These are phyloP conservation scores for Solea solea DNA, from an alignment of 2,113 vertebrate genomes.

Conservation along the genomic window DNA sequence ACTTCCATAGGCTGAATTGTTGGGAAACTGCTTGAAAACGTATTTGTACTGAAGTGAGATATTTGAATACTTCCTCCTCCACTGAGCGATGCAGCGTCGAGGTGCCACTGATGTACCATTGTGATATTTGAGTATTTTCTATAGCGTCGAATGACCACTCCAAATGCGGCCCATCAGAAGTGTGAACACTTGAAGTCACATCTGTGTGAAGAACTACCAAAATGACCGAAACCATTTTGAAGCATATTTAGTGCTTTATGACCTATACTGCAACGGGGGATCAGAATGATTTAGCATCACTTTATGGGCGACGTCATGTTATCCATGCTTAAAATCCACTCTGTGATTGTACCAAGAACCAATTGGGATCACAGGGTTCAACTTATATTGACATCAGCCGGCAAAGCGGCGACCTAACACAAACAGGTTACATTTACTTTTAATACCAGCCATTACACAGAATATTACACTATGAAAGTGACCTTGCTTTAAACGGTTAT, in stretches of 20 bases:
- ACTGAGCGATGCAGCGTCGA: no score
- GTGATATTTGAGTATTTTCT: no score
- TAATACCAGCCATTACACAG: background rate
- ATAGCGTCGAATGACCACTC: no score
- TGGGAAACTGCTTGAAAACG: no score
- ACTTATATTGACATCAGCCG: slow-evolving; percentile 1
- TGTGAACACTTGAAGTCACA: no score
- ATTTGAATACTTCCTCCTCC: no score
- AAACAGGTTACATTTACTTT: slow-evolving; percentile 2
- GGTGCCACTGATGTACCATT: no score
- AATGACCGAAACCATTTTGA: no score
- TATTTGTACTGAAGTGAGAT: no score
- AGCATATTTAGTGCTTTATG: background rate
- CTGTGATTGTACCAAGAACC: background rate
- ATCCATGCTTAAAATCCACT: background rate
- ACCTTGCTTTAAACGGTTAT: slow-evolving; percentile 7
- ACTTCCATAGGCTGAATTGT: no score
- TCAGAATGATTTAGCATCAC: background rate
- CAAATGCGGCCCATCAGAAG: no score
- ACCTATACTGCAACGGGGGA: background rate
- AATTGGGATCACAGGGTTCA: background rate
- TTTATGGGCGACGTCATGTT: background rate
- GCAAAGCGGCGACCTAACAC: slow-evolving; percentile 1
- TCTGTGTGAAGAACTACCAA: no score
- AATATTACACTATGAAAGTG: slow-evolving; percentile 1